Base-by-base conservation (phyloP, 2,888 invertebrate genomes). In the Helleia helle region DNA sequence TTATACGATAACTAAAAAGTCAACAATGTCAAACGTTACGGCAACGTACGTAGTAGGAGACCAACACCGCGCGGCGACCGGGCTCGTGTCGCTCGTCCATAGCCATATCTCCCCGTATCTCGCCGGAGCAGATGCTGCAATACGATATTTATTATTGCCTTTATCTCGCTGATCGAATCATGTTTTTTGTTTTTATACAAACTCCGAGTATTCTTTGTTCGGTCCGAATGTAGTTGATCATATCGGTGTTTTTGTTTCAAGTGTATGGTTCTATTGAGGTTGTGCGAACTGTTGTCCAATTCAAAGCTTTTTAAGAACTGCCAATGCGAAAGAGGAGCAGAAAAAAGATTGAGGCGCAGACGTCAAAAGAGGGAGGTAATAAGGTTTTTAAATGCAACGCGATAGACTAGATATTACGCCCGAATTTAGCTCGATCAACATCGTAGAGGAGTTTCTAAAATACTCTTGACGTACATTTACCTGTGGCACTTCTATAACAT, bases 261-360 rank as follows among this genome's bases (percentile, higher is more conserved):
- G 40, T 77, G 74, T 59, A 77, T 75, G 72, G 75, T 83, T 51
- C 55, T 81, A 39, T 56, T 76, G 26, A 63, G 60, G 53, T 47
- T 81, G 62, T 76, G 69, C 81, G 70, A 67, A 47, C 69, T 81
- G 80, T 71, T 84, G 61, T 74, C 79, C 46, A 74, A 75, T 44
- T 65, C 71, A 50, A 80, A 74, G 54, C 56, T 71, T 38, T 80
- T 80, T 49, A 83, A 83, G 55, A 67, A 71, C 48, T 84, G 81
- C 65, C 77, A 77, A 74, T 83, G 83, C 83, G 83, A 81, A 75
- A 74, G 81, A 80, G 67, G 73, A 63, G 64, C 79, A 68, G 83
- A 81, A 79, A 84, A 76, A 81, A 81, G 83, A 50, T 57, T 83
- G 38, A 52, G 81, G 26, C 66, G 66, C 51, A 65, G 71, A 44